Evolutionary conservation across 2,888 invertebrate genomes (phyloP).

Genomic region (Ypsolopha sequella): DNA sequence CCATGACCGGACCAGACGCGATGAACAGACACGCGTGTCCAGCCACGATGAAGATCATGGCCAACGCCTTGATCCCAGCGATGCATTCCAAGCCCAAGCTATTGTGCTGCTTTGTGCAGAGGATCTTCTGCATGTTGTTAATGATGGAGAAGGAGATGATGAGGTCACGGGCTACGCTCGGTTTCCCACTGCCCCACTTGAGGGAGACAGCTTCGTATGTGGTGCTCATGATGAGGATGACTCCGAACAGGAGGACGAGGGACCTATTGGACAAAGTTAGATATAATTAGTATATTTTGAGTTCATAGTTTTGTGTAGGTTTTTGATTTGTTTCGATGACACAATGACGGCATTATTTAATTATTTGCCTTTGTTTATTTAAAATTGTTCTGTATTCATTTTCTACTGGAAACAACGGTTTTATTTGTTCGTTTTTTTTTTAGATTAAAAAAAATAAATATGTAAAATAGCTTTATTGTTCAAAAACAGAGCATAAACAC

Average conservation of each 20-base stretch:
- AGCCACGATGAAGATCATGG: slow-evolving; percentile 76
- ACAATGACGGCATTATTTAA: too few relatives aligned
- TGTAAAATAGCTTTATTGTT: too few relatives aligned
- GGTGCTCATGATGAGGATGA: slow-evolving; percentile 55
- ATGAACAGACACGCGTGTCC: slow-evolving; percentile 78
- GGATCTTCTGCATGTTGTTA: slow-evolving; percentile 70
- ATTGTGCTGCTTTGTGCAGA: slow-evolving; percentile 67
- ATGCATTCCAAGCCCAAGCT: slow-evolving; percentile 74
- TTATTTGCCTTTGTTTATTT: too few relatives aligned
- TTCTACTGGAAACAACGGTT: too few relatives aligned
- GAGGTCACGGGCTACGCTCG: slow-evolving; percentile 28
- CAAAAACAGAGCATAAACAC: too few relatives aligned
- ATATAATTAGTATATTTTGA: too few relatives aligned
- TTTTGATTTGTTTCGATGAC: too few relatives aligned
- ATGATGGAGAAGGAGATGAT: slow-evolving; percentile 71
- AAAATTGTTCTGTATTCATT: too few relatives aligned
- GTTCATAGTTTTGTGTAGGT: too few relatives aligned
- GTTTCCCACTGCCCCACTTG: slow-evolving; percentile 34
- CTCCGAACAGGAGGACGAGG: slow-evolving; percentile 50
- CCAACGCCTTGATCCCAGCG: slow-evolving; percentile 74
- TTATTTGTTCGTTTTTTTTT: too few relatives aligned
- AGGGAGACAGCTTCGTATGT: slow-evolving; percentile 53
- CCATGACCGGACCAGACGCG: slow-evolving; percentile 76
- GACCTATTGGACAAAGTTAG: slow-evolving; percentile 31
- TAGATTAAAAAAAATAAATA: too few relatives aligned